Conservation (phyloP, 2,888 invertebrate species). For the Oasisia sp. region DNA sequence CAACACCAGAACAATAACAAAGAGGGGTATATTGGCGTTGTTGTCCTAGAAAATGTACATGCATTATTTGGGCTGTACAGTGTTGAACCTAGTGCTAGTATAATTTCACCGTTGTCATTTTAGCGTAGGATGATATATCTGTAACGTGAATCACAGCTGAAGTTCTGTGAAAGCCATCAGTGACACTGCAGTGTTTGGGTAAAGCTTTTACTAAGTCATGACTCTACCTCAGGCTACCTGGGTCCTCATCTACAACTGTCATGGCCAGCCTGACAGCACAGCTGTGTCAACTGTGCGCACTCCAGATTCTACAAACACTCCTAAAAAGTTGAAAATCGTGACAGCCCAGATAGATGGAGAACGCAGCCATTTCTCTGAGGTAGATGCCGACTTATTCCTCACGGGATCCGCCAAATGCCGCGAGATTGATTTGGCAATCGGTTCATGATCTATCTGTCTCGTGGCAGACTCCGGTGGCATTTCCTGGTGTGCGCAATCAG, state of each 20-base stretch:
- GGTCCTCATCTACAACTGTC: not conserved
- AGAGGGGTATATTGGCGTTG: not conserved
- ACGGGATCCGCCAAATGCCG: not conserved
- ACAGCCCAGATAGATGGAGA: not conserved
- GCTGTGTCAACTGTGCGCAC: not conserved
- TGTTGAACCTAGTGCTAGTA: too few species aligned
- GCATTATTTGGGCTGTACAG: too few species aligned
- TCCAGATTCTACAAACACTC: not conserved
- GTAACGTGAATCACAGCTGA: too few species aligned
- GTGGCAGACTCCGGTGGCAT: not conserved
- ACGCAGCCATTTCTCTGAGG: not conserved
- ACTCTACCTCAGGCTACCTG: too few species aligned
- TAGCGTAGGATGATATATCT: too few species aligned
- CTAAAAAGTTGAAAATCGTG: not conserved
- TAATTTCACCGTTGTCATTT: too few species aligned
- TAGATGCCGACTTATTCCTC: not conserved
- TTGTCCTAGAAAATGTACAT: not conserved
- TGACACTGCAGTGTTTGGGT: not conserved
- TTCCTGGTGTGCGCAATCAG: not conserved
- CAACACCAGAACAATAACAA: not conserved
- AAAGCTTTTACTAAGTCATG: not conserved
- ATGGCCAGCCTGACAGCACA: not conserved
- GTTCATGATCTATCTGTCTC: constrained; percentile 4
- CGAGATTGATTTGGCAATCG: not conserved
- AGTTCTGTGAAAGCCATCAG: not conserved